Evolutionary conservation across 1,140 invertebrate genomes (phyloP), one percentile per base, ranked within the genome.

Genomic region (Lasioglossum albipes): DNA sequence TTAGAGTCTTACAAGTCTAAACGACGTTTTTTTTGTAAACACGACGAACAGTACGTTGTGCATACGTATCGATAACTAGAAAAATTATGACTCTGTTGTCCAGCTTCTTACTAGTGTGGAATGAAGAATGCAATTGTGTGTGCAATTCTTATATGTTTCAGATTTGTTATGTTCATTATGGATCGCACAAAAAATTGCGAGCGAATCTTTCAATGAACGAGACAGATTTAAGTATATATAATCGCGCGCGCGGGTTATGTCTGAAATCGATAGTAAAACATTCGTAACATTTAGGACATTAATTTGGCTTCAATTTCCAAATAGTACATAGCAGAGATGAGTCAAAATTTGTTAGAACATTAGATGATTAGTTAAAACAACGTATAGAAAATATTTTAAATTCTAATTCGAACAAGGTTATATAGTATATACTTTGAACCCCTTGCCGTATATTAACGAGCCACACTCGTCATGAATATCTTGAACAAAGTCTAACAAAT

Each of bases 101-200:
- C 12, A 49, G 42, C 20, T 64, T 27, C n/a, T 64, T 45, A 59
- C 41, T 71, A 16, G 27, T n/a, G 27, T 31, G 16, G 36, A 52
- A 71, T 10, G 16, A 78, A 27, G 7, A 72, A 72, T 20, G 36
- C 27, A 69, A 22, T 49, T 41, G 42, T 71, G 49, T 41, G 42
- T 70, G 22, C 6, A 61, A 78, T 77, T 6, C 5, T 6, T 12
- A 62, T 12, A 62, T n/a, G 41, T 71, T 64, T n/a, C n/a, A 52
- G 31, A 71, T 70, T 62, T 62, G 27, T 78, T 78, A 27, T 59
- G 45, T 3, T 5, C 13, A 42, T 77, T 4, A 36, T 31, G 36
- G 7, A 74, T 74, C 49, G 61, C 70, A 73, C 77, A 79, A 73
- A 73, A 73, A 79, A 73, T 71, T 27, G 36, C 16, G 12, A 64